Percentiles rank a stretch among this genome's conserved stretches.
These are phyloP conservation scores for Virgularia gustaviana DNA, from an alignment of 92 coral and sea anemone species.

Conservation along the genomic window DNA sequence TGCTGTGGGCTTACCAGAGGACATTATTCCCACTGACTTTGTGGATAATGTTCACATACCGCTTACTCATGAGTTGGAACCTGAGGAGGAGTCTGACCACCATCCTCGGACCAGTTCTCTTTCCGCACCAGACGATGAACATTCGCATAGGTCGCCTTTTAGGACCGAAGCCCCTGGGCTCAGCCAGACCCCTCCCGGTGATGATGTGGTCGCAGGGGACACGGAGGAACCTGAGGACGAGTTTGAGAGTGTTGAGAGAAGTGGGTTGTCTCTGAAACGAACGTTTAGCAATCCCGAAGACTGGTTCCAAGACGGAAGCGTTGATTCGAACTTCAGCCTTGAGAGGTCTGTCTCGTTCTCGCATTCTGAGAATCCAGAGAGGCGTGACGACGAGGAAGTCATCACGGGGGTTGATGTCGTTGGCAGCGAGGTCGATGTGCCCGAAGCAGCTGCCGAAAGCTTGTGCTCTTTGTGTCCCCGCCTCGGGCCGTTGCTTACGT, in stretches of 20 bases:
- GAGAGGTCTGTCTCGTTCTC: constrained; percentile 33
- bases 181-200: too few species aligned
- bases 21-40: too few species aligned
- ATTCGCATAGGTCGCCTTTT: too few species aligned
- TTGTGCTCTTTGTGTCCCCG: constrained; percentile 89
- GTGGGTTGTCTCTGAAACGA: background rate
- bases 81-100: too few species aligned
- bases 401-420: background rate
- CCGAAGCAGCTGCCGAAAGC: constrained; percentile 87
- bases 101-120: too few species aligned
- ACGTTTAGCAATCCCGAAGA: background rate
- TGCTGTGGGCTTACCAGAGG: too few species aligned
- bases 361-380: background rate
- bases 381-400: background rate
- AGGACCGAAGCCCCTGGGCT: too few species aligned
- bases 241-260: constrained; percentile 22
- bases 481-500: constrained; percentile 83
- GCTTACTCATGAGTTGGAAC: too few species aligned
- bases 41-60: too few species aligned
- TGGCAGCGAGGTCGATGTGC: constrained; percentile 4
- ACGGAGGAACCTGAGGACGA: too few species aligned
- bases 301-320: background rate
- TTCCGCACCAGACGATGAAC: too few species aligned
- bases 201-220: too few species aligned
- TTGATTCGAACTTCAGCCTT: constrained; percentile 19